Base-by-base conservation (phyloP, 2,888 invertebrate species). In the Selenia dentaria region DNA sequence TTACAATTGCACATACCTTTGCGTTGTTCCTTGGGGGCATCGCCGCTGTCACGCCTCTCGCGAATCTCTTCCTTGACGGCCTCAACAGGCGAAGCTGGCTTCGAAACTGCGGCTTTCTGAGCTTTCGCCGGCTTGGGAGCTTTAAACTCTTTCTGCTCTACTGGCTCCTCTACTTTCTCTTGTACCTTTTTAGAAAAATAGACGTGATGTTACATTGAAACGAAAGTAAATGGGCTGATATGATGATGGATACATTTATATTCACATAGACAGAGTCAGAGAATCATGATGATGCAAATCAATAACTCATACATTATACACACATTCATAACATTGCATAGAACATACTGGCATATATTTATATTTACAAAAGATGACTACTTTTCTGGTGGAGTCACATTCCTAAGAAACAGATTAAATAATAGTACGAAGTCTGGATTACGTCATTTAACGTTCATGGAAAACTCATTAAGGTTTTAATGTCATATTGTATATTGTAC, bases 11-110 rank as follows among this genome's bases (percentile, higher is more conserved):
- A 27, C 35, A 28, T 67, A 89, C 90, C 79, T 74, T 89, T 91
- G 31, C 87, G 82, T 61, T 88, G 88, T 51, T 91, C 91, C 54
- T 87, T 88, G 6, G 85, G 75, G 0, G 63, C 67, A 24, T 89
- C 90, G 1, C 64, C 71, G 39, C 69, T 79, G 51, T 67, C 78
- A 42, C 63, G 73, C 8, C 74, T 70, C 50, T 85, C 87, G 25
- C 76, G 74, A 4, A 65, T 45, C 3, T 85, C 87, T 33, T 84
- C 85, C 49, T 79, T 79, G 8, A 56, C 64, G 0, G 70, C 58
- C 38, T 85, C 86, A n/a, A 62, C 63, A 5, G 64, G 51, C 2
- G 66, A 51, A 5, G 64, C 49, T 5, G 71, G 57, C 47, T 76
- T 74, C 4, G 64, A 6, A 2, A 22, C 46, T 3, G 65, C 18